Base-by-base conservation (phyloP, 23 tunicate species). In the Halocynthia roretzi region DNA sequence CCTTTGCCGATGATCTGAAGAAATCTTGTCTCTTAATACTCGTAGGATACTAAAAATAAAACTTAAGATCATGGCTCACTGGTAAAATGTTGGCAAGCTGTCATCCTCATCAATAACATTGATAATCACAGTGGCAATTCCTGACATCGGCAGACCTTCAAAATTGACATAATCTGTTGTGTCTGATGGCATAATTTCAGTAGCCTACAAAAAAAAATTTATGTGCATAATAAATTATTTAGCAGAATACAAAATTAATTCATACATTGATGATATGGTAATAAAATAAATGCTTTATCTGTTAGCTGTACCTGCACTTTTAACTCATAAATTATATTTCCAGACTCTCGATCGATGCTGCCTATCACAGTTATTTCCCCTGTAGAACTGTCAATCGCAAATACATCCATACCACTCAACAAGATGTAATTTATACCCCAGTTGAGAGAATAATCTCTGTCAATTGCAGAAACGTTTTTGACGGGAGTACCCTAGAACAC, bases 41-140 rank as follows among this genome's bases (percentile, higher is more conserved):
- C 8, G 20, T 12, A 31, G 17, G 61, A 14, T n/a, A n/a, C 5
- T 71, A 71, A 0, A 48, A 12, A n/a, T 10, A 71, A 61, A 50
- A 50, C 12, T 6, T 6, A 20, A 65, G 22, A 65, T n/a, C 51
- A 11, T 7, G 51, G 48, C 83, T 75, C 50, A 75, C 80, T 60
- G 12, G 40, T 85, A 85, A 66, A 85, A 85, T 22, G 57, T 62
- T 50, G 90, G 90, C 9, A 12, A 49, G 51, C 80, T 85, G 57
- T 85, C 90, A 67, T 85, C 80, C 7, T 63, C 68, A 57, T 85
- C 90, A 7, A 31, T 0, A 5, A 85, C 61, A 11, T 21, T 71
- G 6, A 85, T 54, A 22, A 68, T 80, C 6, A 85, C 80, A 40
- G 66, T 52, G 7, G 90, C 58, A 15, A 69, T 80, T 17, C 51